Conservation (phyloP, 2,113 vertebrate genomes). For the Muscicapa adusta region DNA sequence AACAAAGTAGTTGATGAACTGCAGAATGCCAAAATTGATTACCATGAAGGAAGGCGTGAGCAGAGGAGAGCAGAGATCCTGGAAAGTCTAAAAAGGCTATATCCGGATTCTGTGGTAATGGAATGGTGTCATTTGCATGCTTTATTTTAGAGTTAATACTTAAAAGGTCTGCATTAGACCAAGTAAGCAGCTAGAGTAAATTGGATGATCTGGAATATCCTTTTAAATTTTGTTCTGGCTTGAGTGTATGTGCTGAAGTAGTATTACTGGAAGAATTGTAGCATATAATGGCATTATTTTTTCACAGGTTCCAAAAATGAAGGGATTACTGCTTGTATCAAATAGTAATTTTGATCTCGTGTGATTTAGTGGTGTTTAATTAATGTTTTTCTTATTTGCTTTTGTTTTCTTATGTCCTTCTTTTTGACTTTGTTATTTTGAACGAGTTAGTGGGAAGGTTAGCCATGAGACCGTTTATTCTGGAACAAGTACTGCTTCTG, state of each 20-base stretch:
- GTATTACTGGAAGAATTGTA: neutral
- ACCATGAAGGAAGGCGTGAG: constrained; percentile 81
- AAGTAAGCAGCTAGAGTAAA: neutral
- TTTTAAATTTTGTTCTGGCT: neutral
- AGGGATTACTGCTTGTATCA: neutral
- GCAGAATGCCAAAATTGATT: constrained; percentile 83
- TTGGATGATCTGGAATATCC: neutral
- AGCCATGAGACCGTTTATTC: neutral
- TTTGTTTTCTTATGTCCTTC: neutral
- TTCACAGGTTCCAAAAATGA: neutral
- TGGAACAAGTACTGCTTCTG: neutral
- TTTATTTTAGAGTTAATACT: neutral
- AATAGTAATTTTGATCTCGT: neutral
- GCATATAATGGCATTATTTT: neutral
- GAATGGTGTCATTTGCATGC: neutral
- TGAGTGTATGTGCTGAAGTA: neutral
- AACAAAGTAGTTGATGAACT: constrained; percentile 75
- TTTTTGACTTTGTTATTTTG: neutral
- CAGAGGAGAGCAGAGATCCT: constrained; percentile 82
- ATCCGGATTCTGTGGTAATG: constrained; percentile 86
- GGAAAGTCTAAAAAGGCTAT: constrained; percentile 81
- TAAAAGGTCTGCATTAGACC: neutral
- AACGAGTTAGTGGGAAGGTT: neutral
- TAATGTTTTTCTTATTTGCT: neutral
- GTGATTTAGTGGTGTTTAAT: neutral